Evolutionary conservation across 2,888 invertebrate species (phyloP).

Genomic region (Rhingia rostrata): DNA sequence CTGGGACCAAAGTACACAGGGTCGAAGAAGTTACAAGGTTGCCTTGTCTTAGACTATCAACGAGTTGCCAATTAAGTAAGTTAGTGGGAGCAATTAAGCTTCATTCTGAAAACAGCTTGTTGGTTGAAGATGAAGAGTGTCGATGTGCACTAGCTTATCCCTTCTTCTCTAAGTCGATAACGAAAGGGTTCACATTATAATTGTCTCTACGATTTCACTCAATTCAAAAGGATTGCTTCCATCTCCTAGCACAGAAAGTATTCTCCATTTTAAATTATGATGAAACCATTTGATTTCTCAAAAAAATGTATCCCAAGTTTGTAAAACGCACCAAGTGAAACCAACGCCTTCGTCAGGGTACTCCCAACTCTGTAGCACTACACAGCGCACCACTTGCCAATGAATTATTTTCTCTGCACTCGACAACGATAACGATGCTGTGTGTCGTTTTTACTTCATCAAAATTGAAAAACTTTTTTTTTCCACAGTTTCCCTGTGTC

Average conservation of each 20-base stretch:
- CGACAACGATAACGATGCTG: conserved; percentile 14
- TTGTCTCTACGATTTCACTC: too few species aligned
- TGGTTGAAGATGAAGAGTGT: too few species aligned
- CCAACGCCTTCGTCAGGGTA: not conserved
- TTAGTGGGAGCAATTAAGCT: too few species aligned
- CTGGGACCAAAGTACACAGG: too few species aligned
- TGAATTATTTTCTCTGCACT: conserved; percentile 47
- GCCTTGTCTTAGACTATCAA: too few species aligned
- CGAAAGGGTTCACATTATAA: too few species aligned
- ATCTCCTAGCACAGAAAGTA: not conserved
- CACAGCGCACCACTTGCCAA: conserved; percentile 4
- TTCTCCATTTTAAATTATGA: not conserved
- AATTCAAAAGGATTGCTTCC: too few species aligned
- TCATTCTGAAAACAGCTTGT: too few species aligned
- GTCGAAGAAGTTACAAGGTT: too few species aligned
- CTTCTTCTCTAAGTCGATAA: too few species aligned
- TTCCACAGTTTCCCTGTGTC: not conserved
- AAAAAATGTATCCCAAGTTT: not conserved
- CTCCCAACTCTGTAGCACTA: not conserved
- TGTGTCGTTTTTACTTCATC: conserved; percentile 40
- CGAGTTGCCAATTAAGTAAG: too few species aligned
- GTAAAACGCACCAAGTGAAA: not conserved
- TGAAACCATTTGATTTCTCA: not conserved
- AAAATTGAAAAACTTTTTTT: conserved; percentile 41
- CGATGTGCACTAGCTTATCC: too few species aligned